Conservation (phyloP, 2,797 vertebrate genomes). For the Hoplostethus mediterraneus region DNA sequence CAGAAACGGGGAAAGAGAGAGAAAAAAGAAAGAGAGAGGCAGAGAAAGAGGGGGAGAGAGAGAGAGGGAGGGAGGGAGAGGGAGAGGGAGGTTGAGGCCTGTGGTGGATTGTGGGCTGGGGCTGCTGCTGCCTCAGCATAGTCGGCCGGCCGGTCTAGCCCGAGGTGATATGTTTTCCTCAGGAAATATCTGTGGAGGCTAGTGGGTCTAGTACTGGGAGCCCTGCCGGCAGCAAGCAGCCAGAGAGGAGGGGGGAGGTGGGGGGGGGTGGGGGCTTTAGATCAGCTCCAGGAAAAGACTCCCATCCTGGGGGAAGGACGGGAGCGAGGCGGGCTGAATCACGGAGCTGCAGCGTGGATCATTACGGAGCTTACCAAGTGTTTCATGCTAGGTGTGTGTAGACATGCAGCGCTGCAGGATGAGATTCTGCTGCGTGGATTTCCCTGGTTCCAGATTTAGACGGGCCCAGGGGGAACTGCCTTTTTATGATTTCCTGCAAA, state of each 20-base stretch:
- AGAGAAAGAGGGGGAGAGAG: slow-evolving; percentile 43
- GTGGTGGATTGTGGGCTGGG: slow-evolving; percentile 80
- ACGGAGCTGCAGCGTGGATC: slow-evolving; percentile 28
- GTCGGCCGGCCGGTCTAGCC: slow-evolving; percentile 74
- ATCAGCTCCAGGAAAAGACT: slow-evolving; percentile 67
- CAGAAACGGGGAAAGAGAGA: slow-evolving; percentile 26
- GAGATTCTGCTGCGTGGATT: slow-evolving; percentile 29
- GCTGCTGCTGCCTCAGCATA: slow-evolving; percentile 82
- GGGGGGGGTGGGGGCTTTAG: slow-evolving; percentile 32
- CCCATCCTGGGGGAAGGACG: slow-evolving; percentile 59
- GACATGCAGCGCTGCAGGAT: slow-evolving; percentile 28
- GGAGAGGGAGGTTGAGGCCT: slow-evolving; percentile 74
- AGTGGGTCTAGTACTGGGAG: slow-evolving; percentile 75
- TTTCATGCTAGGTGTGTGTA: slow-evolving; percentile 52
- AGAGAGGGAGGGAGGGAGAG: slow-evolving; percentile 45
- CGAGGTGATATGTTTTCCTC: slow-evolving; percentile 85
- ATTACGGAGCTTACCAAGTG: slow-evolving; percentile 23
- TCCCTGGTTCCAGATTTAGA: slow-evolving; percentile 35
- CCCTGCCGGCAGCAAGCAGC: slow-evolving; percentile 62
- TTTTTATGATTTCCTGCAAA: slow-evolving; percentile 8
- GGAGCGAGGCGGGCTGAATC: slow-evolving; percentile 27
- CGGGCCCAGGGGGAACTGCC: background rate
- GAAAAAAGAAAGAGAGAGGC: slow-evolving; percentile 2
- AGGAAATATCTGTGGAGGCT: slow-evolving; percentile 86
- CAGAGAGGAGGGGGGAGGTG: slow-evolving; percentile 23